phyloP scores from a whole-genome alignment of 1,140 invertebrate species.

The Cyclargus thomasi region DNA sequence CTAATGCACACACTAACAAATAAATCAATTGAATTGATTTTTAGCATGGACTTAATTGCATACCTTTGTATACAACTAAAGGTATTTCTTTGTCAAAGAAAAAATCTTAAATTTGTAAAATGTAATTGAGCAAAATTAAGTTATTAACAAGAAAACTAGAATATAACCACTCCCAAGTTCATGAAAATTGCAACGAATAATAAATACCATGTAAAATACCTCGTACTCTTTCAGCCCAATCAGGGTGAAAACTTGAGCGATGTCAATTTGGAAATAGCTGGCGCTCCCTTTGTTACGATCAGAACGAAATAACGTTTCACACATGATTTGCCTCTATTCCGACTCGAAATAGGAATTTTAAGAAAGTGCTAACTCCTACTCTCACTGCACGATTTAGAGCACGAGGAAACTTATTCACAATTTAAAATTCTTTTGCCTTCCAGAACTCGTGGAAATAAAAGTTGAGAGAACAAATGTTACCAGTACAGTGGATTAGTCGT shows the following conservation, averaged over 20 bases:
- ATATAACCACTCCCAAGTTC: neutral
- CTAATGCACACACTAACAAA: no score
- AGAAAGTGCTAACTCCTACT: neutral
- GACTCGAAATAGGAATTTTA: constrained; percentile 4
- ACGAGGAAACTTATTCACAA: neutral
- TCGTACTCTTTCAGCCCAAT: neutral
- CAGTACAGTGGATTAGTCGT: no score
- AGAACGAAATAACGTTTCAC: constrained; percentile 2
- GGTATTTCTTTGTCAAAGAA: no score
- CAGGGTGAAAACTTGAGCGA: constrained; percentile 3
- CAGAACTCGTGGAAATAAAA: no score
- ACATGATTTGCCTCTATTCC: neutral
- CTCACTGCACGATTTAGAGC: neutral
- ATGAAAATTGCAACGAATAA: neutral
- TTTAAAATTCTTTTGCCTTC: neutral
- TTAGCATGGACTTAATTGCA: no score
- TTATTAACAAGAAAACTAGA: no score
- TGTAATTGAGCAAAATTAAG: no score
- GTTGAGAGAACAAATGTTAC: no score
- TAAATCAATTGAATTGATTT: no score
- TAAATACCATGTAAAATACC: neutral
- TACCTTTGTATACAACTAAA: no score
- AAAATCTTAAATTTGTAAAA: no score
- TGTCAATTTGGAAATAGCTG: neutral
- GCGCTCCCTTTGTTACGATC: neutral